Conservation (phyloP, 2,888 invertebrate species). For the Branchipolynoe longqiensis region DNA sequence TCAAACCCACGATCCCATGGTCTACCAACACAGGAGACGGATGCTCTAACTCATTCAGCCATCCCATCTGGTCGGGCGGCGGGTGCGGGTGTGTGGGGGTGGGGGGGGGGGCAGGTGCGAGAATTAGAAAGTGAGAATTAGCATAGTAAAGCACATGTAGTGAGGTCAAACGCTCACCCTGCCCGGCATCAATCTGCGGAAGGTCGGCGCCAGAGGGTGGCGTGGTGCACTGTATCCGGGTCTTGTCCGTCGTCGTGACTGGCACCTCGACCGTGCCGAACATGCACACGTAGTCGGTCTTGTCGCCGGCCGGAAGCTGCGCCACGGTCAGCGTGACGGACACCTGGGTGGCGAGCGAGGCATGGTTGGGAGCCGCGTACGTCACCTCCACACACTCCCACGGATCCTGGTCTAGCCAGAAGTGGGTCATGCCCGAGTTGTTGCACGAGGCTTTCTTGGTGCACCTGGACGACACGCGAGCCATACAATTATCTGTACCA, state of each 20-base stretch:
- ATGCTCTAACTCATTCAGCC: too few relatives aligned
- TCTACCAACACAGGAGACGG: too few relatives aligned
- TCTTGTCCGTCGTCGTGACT: not conserved
- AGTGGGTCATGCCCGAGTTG: not conserved
- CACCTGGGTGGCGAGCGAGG: slow-evolving; percentile 5
- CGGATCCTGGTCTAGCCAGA: not conserved
- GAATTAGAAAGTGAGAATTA: too few relatives aligned
- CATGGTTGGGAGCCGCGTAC: not conserved
- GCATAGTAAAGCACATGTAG: too few relatives aligned
- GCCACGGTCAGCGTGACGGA: slow-evolving; percentile 72
- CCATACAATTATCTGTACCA: too few relatives aligned
- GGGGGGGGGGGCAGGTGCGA: too few relatives aligned
- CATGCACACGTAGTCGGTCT: slow-evolving; percentile 75
- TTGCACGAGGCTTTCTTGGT: not conserved
- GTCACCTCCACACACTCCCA: slow-evolving; percentile 35
- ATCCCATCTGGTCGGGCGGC: too few relatives aligned
- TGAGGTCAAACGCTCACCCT: too few relatives aligned
- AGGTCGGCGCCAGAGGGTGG: slow-evolving; percentile 6
- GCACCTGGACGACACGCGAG: slow-evolving; percentile 37
- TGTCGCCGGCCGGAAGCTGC: slow-evolving; percentile 72
- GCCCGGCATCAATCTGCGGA: not conserved
- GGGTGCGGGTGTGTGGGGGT: too few relatives aligned
- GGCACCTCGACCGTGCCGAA: slow-evolving; percentile 72
- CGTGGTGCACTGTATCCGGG: not conserved
- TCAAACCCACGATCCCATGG: too few relatives aligned